Percentiles rank a stretch among this genome's conserved stretches.
Evolutionary conservation across 2,797 vertebrate genomes (phyloP).

Genomic region (Tachyglossus aculeatus): DNA sequence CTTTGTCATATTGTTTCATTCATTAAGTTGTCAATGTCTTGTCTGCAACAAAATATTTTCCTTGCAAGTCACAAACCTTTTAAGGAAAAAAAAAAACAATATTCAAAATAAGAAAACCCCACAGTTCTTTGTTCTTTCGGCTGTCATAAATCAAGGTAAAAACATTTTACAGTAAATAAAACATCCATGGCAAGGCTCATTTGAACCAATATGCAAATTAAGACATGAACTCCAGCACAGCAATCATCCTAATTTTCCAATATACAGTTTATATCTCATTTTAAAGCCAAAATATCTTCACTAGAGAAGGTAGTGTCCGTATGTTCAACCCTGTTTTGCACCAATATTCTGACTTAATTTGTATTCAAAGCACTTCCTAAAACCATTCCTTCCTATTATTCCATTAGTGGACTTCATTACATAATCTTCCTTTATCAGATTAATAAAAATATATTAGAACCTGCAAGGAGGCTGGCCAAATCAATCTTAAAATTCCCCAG

Average conservation of each 20-base stretch:
- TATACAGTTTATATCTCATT: constrained; percentile 6
- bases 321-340: neutral
- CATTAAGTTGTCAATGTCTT: neutral
- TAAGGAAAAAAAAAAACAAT: neutral
- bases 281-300: neutral
- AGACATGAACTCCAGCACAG: neutral
- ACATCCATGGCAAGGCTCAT: constrained; percentile 19
- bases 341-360: neutral
- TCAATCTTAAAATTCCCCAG: neutral
- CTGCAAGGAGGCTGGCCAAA: constrained; percentile 18
- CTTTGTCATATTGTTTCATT: neutral
- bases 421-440: neutral
- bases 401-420: neutral
- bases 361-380: neutral
- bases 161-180: constrained; percentile 27
- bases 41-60: neutral
- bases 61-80: neutral
- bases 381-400: neutral
- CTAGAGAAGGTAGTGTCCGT: neutral
- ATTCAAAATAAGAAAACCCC: constrained; percentile 1
- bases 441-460: neutral
- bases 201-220: constrained; percentile 35
- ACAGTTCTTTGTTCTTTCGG: neutral
- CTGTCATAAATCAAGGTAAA: constrained; percentile 1
- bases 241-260: constrained; percentile 20